Evolutionary conservation across 2,797 vertebrate species (phyloP), one percentile per base, ranked within the genome.

Genomic region (Carapus acus): DNA sequence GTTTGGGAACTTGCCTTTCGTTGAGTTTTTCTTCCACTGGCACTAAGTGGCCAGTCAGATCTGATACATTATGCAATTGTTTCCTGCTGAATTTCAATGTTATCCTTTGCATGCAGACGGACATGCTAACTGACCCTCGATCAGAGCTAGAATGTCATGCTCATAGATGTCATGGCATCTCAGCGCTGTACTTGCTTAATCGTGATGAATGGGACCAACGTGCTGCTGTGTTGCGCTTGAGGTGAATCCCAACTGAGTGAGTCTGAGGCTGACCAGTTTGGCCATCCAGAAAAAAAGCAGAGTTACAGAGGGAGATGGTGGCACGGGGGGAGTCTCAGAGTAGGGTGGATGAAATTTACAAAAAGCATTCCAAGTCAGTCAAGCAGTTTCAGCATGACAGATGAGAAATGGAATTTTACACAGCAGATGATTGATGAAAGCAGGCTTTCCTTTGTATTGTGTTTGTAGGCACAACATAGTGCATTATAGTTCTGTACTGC

Each of bases 401-500:
- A 7, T 31, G 12, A 17, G 11, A 48, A 49, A 43, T 33, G 3
- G 3, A 39, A 9, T 33, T 22, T 15, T 7, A 4, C 49, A 42
- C 12, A 22, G 7, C 37, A 27, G 45, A 54, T 18, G 9, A 27
- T 9, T 5, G 5, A 27, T 9, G 36, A 29, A 20, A 50, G 8
- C 37, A 16, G 27, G 27, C 12, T 16, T 15, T 29, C 38, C 33
- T 22, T 14, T 53, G 2, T 41, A 61, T 59, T 49, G 18, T 33
- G 31, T 7, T 7, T 33, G 12, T 4, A 33, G 14, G 4, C 14
- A 2, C 9, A 33, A 33, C 14, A 9, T 33, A 33, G 8, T 4
- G 4, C 14, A 13, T 11, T 8, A 7, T 15, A 15, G 14, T 45
- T 39, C 67, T 33, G 11, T 33, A 49, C 52, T n/a, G 43, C 3